Base-by-base conservation (phyloP, 2,113 vertebrate genomes). In the Mustela lutreola region DNA sequence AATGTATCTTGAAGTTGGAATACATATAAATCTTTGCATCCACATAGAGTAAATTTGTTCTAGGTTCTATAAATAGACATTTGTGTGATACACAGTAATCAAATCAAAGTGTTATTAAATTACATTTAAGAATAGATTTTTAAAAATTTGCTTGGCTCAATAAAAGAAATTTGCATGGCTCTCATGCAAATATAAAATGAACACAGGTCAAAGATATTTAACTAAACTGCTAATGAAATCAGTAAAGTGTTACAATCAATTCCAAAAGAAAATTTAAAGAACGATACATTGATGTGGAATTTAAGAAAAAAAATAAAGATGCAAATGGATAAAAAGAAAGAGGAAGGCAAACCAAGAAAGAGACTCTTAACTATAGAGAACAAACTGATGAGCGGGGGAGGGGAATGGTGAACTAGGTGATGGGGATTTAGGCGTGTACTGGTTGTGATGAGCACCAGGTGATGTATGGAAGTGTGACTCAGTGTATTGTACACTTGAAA, bases 181-280 rank as follows among this genome's bases (percentile, higher is more conserved):
- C 19, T 80, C 19, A 48, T 84, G 39, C 1, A 93, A 92, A 75
- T 86, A 62, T 60, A 88, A 67, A 73, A 63, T 71, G 60, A 94
- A 73, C 6, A 28, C 7, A 85, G 19, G 39, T 56, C 4, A 86
- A 75, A 76, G 21, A 36, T 76, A 80, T 36, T 36, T 45, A 53
- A 48, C 15, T 81, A 28, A 58, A 86, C 31, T 87, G 28, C 75
- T 87, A 42, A 26, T 48, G 7, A 50, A 73, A 82, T 80, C 16
- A 78, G 5, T 78, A 73, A 89, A 28, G 79, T 85, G 19, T 24
- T 75, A 67, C 6, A 82, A 67, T 1, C 48, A 70, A 5, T 60
- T 82, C 91, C 45, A 87, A 91, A 75, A 10, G 22, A 92, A 84
- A 85, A 33, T 84, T 92, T 67, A 62, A 84, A 88, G 48, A 87